phyloP scores from a whole-genome alignment of 2,113 vertebrate genomes.

The Geothlypis trichas region DNA sequence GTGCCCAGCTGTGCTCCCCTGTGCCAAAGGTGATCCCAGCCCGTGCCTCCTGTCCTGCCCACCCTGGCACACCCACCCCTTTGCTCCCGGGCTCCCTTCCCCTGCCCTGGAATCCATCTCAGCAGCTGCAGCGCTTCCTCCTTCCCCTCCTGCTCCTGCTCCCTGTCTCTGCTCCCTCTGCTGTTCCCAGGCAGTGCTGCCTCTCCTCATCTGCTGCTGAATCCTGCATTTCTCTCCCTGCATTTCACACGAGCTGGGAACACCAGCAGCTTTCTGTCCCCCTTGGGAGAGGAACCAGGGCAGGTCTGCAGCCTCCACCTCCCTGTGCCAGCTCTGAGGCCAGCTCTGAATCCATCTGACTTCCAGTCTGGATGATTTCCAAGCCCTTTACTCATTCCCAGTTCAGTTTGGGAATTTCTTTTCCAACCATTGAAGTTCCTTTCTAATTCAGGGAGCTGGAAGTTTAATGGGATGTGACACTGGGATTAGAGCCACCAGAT shows the following conservation, averaged over 20 bases:
- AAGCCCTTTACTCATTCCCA: background rate
- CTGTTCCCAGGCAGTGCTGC: background rate
- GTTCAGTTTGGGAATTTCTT: background rate
- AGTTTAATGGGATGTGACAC: background rate
- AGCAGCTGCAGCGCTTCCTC: background rate
- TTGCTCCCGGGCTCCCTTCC: background rate
- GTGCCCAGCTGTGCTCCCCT: no score
- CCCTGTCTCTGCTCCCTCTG: background rate
- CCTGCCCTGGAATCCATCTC: background rate
- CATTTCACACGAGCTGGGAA: accelerated
- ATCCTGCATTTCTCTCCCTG: background rate
- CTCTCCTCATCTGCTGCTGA: background rate
- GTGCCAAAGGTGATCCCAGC: background rate
- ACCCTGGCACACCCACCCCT: background rate
- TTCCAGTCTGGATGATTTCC: background rate
- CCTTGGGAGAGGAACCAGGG: background rate
- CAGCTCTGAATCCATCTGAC: background rate
- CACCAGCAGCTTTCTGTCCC: background rate
- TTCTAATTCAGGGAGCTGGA: background rate
- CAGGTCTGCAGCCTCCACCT: background rate
- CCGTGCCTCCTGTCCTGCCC: background rate
- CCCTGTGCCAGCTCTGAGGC: background rate
- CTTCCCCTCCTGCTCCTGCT: background rate
- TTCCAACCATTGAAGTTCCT: background rate
- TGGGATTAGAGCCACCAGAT: background rate